phyloP scores from a whole-genome alignment of 2,797 vertebrate species.

The Esox masquinongy region DNA sequence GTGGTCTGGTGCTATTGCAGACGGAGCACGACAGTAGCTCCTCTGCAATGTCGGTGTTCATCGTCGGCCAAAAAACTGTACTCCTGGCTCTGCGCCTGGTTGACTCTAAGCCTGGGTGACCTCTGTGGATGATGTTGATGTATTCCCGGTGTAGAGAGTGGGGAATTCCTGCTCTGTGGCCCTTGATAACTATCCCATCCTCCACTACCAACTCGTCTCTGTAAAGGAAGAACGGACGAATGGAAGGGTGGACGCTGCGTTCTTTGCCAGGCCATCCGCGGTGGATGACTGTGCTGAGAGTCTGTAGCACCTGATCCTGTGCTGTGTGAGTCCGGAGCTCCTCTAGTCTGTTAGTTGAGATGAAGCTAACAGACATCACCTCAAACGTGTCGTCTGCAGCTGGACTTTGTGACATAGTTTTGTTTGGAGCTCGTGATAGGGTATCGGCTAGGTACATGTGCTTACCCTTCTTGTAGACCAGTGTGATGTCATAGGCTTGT shows the following conservation, averaged over 20 bases:
- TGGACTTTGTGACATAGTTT: background rate
- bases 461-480: slow-evolving; percentile 3
- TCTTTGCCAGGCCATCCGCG: slow-evolving; percentile 9
- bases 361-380: slow-evolving; percentile 27
- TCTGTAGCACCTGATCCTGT: slow-evolving; percentile 14
- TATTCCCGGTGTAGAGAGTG: too few species aligned
- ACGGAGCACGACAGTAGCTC: too few species aligned
- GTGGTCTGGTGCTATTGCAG: too few species aligned
- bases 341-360: too few species aligned
- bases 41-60: too few species aligned
- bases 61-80: too few species aligned
- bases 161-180: too few species aligned
- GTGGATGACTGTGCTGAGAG: background rate
- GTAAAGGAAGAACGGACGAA: slow-evolving; percentile 13
- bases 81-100: too few species aligned
- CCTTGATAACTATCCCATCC: too few species aligned
- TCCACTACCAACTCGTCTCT: too few species aligned
- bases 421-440: background rate
- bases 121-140: too few species aligned
- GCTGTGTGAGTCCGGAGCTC: slow-evolving; percentile 20
- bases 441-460: slow-evolving; percentile 6
- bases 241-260: background rate
- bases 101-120: too few species aligned
- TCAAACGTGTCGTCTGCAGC: slow-evolving; percentile 21
- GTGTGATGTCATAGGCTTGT: background rate